Conservation (phyloP, 2,113 vertebrate species). For the Prunella fulvescens region DNA sequence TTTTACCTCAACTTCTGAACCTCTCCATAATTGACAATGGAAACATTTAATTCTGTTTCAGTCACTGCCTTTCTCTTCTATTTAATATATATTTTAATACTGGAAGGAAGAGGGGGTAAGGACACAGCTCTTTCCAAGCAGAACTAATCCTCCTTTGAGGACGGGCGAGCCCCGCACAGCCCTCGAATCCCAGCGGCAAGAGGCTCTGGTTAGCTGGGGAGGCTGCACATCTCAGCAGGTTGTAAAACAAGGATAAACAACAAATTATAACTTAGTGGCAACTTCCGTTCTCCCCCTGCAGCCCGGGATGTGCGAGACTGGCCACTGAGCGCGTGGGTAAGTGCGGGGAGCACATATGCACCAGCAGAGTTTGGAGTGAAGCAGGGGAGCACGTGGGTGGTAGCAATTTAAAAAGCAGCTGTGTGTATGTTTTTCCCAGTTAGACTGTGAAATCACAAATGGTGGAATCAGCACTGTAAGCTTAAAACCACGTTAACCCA, state of each 20-base stretch:
- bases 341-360: neutral
- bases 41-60: constrained; percentile 5
- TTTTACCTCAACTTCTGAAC: neutral
- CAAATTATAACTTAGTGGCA: neutral
- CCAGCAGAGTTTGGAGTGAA: neutral
- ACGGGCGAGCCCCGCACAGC: neutral
- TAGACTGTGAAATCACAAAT: constrained; percentile 46
- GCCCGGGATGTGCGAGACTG: neutral
- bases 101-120: neutral
- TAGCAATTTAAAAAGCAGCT: constrained; percentile 9
- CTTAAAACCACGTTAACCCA: constrained; percentile 9
- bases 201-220: neutral
- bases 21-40: neutral
- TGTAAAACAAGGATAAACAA: constrained; percentile 34
- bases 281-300: neutral
- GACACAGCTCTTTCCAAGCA: neutral
- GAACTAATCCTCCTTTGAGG: constrained; percentile 44
- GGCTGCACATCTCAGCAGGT: neutral
- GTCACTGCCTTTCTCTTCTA: neutral
- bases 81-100: constrained; percentile 31
- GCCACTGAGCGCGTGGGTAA: neutral
- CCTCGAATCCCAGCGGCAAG: accelerated
- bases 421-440: constrained; percentile 18
- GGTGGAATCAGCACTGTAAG: neutral
- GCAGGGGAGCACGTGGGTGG: constrained; percentile 29